Percentiles rank a stretch among this genome's conserved stretches.
These are phyloP conservation scores for Ormyrus thymus DNA, from an alignment of 2,888 invertebrate genomes.

Conservation along the genomic window DNA sequence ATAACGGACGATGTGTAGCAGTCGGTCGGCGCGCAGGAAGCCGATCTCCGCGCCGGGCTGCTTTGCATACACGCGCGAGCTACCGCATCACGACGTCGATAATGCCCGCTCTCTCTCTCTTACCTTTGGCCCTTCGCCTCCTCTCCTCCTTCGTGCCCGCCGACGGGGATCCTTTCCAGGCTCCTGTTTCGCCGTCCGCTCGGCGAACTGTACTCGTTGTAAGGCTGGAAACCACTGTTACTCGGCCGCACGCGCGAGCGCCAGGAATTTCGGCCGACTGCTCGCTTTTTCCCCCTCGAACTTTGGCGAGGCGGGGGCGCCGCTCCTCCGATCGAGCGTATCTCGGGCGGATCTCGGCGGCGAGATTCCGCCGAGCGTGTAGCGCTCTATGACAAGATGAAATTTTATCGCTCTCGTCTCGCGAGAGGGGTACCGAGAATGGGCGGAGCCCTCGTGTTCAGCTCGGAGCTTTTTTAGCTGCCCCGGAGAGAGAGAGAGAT, in stretches of 20 bases:
- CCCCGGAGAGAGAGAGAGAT: too few relatives aligned
- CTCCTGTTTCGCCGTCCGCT: not conserved
- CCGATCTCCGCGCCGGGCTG: not conserved
- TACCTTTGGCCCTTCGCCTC: conserved; percentile 25
- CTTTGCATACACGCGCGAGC: conserved; percentile 31
- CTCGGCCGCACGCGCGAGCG: conserved; percentile 17
- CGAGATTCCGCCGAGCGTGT: not conserved
- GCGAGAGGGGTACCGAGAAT: not conserved
- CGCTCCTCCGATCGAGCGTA: too few relatives aligned
- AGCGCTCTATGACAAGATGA: conserved; percentile 25
- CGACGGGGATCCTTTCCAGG: not conserved
- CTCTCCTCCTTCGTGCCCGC: conserved; percentile 1
- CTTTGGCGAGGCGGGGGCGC: too few relatives aligned
- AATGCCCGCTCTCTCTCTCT: not conserved
- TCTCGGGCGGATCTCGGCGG: not conserved
- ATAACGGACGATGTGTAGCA: conserved; percentile 49
- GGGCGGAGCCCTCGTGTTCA: conserved; percentile 4
- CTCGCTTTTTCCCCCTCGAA: not conserved
- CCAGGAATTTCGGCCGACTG: conserved; percentile 11
- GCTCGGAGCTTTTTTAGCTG: too few relatives aligned
- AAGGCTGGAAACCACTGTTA: conserved; percentile 16
- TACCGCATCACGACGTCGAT: conserved; percentile 44
- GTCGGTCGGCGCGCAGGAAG: not conserved
- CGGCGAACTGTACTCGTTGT: conserved; percentile 33
- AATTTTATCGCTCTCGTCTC: conserved; percentile 15